phyloP scores from a whole-genome alignment of 1,140 invertebrate genomes.

The Physella acuta region DNA sequence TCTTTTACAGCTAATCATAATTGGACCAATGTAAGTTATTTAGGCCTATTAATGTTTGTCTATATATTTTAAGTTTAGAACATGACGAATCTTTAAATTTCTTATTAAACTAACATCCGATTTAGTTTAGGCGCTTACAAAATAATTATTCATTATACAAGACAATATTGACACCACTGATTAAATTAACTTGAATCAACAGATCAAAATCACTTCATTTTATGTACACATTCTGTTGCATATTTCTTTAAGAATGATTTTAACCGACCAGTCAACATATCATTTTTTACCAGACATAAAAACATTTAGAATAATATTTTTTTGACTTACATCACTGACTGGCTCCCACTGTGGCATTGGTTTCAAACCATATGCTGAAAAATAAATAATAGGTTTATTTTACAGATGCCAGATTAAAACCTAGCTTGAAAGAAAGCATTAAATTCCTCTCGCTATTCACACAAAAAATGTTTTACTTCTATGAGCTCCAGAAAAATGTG shows the following conservation, averaged over 20 bases:
- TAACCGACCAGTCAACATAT: too few species aligned
- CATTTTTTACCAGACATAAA: too few species aligned
- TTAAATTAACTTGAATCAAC: too few species aligned
- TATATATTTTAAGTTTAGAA: not conserved
- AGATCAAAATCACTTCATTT: too few species aligned
- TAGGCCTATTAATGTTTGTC: not conserved
- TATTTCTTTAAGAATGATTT: too few species aligned
- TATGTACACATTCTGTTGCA: too few species aligned
- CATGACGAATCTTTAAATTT: not conserved
- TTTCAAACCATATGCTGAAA: slow-evolving; percentile 11
- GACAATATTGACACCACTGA: too few species aligned
- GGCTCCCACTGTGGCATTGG: slow-evolving; percentile 20
- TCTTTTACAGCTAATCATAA: not conserved
- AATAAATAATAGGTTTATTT: not conserved
- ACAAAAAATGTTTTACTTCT: not conserved
- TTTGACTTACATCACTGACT: too few species aligned
- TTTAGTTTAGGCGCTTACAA: not conserved
- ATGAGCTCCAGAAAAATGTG: not conserved
- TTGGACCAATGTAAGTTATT: not conserved
- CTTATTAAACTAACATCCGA: not conserved
- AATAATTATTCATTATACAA: too few species aligned
- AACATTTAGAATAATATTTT: too few species aligned
- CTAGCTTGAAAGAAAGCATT: not conserved
- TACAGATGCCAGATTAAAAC: not conserved
- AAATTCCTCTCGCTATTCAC: not conserved